These are phyloP conservation scores for Otis tarda DNA, from an alignment of 2,113 vertebrate genomes.

Conservation along the genomic window DNA sequence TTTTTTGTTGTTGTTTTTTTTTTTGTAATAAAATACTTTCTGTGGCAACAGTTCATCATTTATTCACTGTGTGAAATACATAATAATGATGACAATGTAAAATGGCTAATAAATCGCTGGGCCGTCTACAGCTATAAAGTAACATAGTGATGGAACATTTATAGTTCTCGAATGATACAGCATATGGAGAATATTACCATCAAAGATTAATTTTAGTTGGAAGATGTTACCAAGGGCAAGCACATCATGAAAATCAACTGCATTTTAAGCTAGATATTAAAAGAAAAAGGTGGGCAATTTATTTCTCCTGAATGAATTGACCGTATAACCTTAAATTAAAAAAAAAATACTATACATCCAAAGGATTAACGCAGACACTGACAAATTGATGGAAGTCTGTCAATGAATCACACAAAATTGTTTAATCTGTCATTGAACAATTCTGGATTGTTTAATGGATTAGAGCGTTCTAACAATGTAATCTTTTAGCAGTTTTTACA, in stretches of 20 bases:
- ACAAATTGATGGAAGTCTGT: background rate
- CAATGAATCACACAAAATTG: background rate
- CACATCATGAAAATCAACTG: background rate
- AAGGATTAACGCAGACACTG: background rate
- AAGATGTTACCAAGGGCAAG: constrained; percentile 9
- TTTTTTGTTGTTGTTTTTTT: background rate
- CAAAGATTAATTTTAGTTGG: constrained; percentile 30
- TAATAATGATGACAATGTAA: background rate
- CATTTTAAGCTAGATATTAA: background rate
- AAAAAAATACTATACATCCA: background rate
- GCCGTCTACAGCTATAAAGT: background rate
- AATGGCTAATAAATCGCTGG: constrained; percentile 16
- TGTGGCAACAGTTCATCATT: background rate
- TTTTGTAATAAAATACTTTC: background rate
- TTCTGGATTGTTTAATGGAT: background rate
- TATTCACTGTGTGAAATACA: background rate
- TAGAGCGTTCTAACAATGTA: background rate
- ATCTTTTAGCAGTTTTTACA: background rate
- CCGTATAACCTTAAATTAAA: background rate
- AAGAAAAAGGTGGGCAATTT: background rate
- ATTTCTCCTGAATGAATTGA: background rate
- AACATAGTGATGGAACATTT: background rate
- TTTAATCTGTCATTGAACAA: background rate
- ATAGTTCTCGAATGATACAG: background rate
- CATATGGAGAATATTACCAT: background rate